These are phyloP conservation scores for Sebastes goodei DNA, from an alignment of 2,797 vertebrate species.

Conservation along the genomic window DNA sequence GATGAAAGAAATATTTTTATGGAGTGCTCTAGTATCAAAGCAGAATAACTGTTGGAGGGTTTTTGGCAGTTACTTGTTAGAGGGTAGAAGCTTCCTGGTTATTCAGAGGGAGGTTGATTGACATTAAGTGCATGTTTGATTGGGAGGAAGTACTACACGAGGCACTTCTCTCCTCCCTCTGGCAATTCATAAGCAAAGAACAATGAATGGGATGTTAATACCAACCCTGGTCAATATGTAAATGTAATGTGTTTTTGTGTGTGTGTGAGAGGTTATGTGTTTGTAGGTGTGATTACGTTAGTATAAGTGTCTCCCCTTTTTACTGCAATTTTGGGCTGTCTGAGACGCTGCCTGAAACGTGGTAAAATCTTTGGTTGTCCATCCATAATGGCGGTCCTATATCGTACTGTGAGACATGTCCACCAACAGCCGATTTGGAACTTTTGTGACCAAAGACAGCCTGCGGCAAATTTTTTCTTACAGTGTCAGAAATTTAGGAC, in stretches of 20 bases:
- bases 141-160: background rate
- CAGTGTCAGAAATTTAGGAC: background rate
- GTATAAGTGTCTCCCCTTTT: background rate
- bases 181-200: background rate
- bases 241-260: too few species aligned
- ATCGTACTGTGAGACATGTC: too few species aligned
- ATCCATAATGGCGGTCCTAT: too few species aligned
- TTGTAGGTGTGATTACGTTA: background rate
- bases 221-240: too few species aligned
- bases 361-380: too few species aligned
- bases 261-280: too few species aligned
- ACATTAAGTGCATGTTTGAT: too few species aligned
- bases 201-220: background rate
- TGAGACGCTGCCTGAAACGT: background rate
- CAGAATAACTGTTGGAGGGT: background rate
- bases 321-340: background rate
- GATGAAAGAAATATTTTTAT: background rate
- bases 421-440: too few species aligned
- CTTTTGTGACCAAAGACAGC: too few species aligned
- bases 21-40: background rate
- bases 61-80: background rate
- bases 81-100: too few species aligned
- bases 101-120: too few species aligned
- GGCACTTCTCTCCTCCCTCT: background rate
- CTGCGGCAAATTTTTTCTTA: too few species aligned